phyloP scores from a whole-genome alignment of 2,113 vertebrate genomes.

The Hiodon alosoides region DNA sequence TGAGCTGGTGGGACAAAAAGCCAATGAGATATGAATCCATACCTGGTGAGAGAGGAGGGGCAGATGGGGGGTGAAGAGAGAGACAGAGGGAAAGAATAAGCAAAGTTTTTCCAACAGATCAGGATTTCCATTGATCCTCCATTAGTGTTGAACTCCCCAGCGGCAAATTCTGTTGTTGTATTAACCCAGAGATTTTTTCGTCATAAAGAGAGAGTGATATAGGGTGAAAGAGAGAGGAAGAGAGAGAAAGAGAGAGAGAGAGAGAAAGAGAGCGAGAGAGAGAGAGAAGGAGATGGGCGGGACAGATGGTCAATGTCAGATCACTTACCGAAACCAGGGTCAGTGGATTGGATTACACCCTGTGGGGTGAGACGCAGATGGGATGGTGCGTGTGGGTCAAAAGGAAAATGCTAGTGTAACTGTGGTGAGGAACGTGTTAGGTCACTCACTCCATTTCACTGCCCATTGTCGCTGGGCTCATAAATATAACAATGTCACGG shows the following conservation, averaged over 20 bases:
- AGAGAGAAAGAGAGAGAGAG: conserved; percentile 32
- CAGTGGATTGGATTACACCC: conserved; percentile 25
- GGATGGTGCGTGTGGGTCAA: not conserved
- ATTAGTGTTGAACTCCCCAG: not conserved
- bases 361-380: not conserved
- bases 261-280: conserved; percentile 19
- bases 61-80: not conserved
- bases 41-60: not conserved
- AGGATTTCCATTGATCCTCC: conserved; percentile 7
- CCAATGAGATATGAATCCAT: not conserved
- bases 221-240: conserved; percentile 44
- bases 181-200: conserved; percentile 8
- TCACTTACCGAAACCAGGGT: conserved; percentile 61
- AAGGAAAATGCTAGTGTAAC: not conserved
- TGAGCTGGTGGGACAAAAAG: too few species aligned
- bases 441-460: too few species aligned
- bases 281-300: conserved; percentile 3
- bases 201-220: not conserved
- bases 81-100: not conserved
- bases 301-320: conserved; percentile 42
- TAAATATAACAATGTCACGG: too few species aligned
- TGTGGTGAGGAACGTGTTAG: not conserved
- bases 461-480: too few species aligned
- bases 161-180: not conserved
- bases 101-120: conserved; percentile 10